A percentile compares a stretch with the other conserved stretches of the same genome.
Conservation (phyloP, 2,888 invertebrate species). For the Lapara coniferarum region DNA sequence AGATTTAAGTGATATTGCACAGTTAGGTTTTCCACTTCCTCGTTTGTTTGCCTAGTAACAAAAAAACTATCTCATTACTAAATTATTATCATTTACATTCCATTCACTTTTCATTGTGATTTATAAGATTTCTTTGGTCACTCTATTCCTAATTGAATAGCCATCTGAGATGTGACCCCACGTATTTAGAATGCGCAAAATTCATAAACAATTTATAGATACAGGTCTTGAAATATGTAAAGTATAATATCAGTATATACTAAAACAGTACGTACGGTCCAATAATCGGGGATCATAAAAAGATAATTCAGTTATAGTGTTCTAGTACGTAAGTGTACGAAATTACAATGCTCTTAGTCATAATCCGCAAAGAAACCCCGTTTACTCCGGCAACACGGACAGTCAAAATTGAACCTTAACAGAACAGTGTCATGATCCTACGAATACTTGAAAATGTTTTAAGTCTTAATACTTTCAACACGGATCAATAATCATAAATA, state of each 20-base stretch:
- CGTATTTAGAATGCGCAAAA: too few relatives aligned
- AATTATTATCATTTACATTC: too few relatives aligned
- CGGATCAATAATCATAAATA: conserved; percentile 14
- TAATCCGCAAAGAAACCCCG: neutral
- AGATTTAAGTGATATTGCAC: too few relatives aligned
- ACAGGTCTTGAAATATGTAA: too few relatives aligned
- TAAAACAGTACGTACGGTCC: neutral
- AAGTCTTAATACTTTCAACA: neutral
- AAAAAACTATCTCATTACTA: too few relatives aligned
- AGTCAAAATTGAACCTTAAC: neutral
- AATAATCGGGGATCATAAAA: neutral
- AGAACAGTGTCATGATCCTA: neutral
- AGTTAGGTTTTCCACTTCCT: too few relatives aligned
- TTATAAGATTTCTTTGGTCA: too few relatives aligned
- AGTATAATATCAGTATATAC: neutral
- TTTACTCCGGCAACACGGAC: conserved; percentile 1
- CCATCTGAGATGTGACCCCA: too few relatives aligned
- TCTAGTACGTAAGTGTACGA: neutral
- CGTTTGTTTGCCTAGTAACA: too few relatives aligned
- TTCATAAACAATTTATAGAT: too few relatives aligned
- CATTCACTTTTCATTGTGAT: too few relatives aligned
- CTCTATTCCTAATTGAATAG: too few relatives aligned
- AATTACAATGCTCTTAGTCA: conserved; percentile 13
- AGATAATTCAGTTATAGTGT: neutral
- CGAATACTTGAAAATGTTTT: neutral